Percentiles rank a stretch among this genome's conserved stretches.
phyloP scores from a whole-genome alignment of 2,888 invertebrate genomes.

The Frankliniella fusca region DNA sequence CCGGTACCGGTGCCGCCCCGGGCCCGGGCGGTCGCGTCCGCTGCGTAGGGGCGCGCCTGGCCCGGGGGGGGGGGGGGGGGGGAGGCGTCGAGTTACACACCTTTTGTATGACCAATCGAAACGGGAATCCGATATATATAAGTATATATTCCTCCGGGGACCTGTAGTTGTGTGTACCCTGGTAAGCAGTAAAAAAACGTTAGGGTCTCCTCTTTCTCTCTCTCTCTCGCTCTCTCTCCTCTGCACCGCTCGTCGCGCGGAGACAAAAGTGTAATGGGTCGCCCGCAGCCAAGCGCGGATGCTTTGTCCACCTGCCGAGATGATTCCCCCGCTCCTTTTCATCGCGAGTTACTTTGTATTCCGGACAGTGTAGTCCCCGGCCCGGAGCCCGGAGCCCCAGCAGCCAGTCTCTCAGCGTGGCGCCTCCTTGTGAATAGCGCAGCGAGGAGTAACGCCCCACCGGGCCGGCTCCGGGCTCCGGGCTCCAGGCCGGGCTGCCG shows the following conservation, averaged over 20 bases:
- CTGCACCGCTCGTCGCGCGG: background rate
- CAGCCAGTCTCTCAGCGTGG: slow-evolving; percentile 8
- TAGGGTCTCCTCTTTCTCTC: no score
- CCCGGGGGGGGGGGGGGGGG: background rate
- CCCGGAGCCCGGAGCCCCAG: background rate
- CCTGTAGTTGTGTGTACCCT: no score
- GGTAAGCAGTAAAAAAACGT: no score
- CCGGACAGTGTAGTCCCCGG: background rate
- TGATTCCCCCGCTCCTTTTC: background rate
- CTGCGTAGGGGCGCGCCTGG: no score
- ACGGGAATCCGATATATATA: no score
- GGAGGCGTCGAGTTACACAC: slow-evolving; percentile 4
- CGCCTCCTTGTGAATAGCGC: slow-evolving; percentile 2
- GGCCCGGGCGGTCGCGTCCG: no score
- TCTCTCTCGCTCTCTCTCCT: no score
- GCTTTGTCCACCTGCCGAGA: background rate
- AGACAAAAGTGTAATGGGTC: background rate
- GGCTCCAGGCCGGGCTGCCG: no score
- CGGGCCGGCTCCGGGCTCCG: no score
- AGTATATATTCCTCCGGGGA: no score
- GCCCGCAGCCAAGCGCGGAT: background rate
- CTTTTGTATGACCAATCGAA: slow-evolving; percentile 1
- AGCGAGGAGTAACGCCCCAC: background rate
- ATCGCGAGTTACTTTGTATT: background rate
- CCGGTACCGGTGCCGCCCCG: no score